These are phyloP conservation scores for Megalurothrips usitatus DNA, from an alignment of 2,888 invertebrate species.

Conservation along the genomic window DNA sequence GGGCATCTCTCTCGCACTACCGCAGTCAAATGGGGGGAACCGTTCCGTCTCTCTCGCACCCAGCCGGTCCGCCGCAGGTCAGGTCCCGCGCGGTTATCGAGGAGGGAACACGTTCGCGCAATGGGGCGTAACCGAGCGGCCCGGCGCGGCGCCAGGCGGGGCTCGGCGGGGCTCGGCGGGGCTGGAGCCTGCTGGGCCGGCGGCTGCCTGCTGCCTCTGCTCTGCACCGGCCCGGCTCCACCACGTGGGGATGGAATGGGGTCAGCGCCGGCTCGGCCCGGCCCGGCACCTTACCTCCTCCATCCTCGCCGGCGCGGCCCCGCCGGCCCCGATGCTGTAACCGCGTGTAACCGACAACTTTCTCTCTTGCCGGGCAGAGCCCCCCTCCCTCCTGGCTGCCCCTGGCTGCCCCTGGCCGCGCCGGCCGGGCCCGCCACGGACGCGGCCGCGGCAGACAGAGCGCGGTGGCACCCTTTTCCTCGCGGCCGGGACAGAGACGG, in stretches of 20 bases:
- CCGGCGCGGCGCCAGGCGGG: not conserved
- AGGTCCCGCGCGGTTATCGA: not conserved
- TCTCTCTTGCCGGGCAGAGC: not conserved
- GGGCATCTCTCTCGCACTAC: too few relatives aligned
- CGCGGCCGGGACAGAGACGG: too few relatives aligned
- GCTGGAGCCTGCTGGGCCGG: not conserved
- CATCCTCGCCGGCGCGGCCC: too few relatives aligned
- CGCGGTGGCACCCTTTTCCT: too few relatives aligned
- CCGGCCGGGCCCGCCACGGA: not conserved
- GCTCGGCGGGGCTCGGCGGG: not conserved
- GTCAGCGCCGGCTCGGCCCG: not conserved
- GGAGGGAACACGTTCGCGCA: not conserved
- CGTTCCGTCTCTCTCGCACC: too few relatives aligned
- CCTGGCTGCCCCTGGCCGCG: not conserved
- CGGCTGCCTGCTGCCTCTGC: not conserved
- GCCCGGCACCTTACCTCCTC: not conserved
- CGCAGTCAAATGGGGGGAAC: too few relatives aligned
- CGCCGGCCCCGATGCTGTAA: conserved; percentile 9
- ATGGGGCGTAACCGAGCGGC: not conserved
- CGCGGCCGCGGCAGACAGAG: not conserved
- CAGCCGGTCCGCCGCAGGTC: too few relatives aligned
- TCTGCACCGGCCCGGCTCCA: not conserved
- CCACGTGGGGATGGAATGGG: not conserved
- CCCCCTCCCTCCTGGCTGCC: not conserved
- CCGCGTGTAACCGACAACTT: conserved; percentile 24